Evolutionary conservation across 2,113 vertebrate genomes (phyloP), one percentile per base, ranked within the genome.

Genomic region (Sturnira hondurensis): DNA sequence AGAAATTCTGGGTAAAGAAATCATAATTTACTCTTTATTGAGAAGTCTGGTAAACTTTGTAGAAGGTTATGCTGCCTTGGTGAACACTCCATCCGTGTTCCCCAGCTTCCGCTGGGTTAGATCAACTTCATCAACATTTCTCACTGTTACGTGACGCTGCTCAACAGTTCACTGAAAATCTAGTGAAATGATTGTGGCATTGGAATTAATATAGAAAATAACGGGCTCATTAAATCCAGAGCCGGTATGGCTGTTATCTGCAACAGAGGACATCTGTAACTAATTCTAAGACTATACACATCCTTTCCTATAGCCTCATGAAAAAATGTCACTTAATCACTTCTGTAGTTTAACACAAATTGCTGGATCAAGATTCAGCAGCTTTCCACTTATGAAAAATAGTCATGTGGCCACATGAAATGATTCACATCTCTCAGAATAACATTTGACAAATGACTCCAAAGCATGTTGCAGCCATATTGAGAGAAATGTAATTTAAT

Each of bases 401-500:
- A 47, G 20, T 90, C 36, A 47, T 15, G 38, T 73, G 36, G 73
- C 26, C 85, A 90, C 63, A 71, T 36, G 26, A 63, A 86, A 86
- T 50, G 6, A 80, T 74, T 78, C 43, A 13, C 47, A 47, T 92
- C 26, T 93, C 71, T 68, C 74, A 91, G 77, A 83, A 71, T 71
- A 91, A n/a, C 19, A 77, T 73, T 28, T 36, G 45, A 65, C 10
- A 78, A 77, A 89, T 58, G 36, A 76, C 68, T 76, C 81, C 45
- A 81, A 58, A 86, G 43, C 67, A 87, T 9, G 67, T 31, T 86
- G 58, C 19, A 91, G 15, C 36, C 54, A 33, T 77, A 7, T 28
- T 36, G 17, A 81, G 43, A 74, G 19, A 86, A 82, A 74, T 80
- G 47, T 28, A 86, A 73, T 87, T 93, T 81, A 61, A 93, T 96